Percentiles rank a stretch among this genome's conserved stretches.
phyloP scores from a whole-genome alignment of 30 jellyfish, hydroid and myxozoan genomes.

The Euphysa ruthae region DNA sequence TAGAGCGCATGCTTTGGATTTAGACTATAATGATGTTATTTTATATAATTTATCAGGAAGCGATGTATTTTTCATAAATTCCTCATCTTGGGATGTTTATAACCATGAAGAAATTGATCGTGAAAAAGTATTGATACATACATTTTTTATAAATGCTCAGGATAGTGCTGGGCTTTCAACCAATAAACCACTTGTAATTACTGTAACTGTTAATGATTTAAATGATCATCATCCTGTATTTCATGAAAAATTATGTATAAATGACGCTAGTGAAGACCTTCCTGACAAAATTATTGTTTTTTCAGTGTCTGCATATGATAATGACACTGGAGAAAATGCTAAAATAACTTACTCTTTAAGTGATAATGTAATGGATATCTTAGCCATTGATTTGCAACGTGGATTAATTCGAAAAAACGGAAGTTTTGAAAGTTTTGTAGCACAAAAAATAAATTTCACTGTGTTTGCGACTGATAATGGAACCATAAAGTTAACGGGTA shows the following conservation, averaged over 20 bases:
- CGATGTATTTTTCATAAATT: too few species aligned
- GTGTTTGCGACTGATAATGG: conserved; percentile 14
- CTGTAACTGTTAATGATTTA: conserved; percentile 3
- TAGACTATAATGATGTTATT: too few species aligned
- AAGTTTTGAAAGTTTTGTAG: not conserved
- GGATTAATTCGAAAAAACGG: not conserved
- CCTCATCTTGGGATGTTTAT: too few species aligned
- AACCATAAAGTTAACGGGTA: too few species aligned
- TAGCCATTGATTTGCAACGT: not conserved
- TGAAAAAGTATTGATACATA: not conserved
- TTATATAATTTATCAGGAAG: too few species aligned
- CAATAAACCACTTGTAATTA: not conserved
- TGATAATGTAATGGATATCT: not conserved
- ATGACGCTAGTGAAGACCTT: conserved; percentile 4
- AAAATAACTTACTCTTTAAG: conserved; percentile 11
- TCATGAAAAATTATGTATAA: not conserved
- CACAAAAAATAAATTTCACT: conserved; percentile 1
- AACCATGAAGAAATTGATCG: conserved; percentile 23
- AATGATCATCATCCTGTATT: conserved; percentile 24
- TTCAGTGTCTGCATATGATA: conserved; percentile 1
- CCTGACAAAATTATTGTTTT: conserved; percentile 5
- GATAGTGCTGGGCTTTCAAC: conserved; percentile 7
- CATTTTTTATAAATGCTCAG: not conserved
- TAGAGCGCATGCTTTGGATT: too few species aligned
- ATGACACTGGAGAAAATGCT: conserved; percentile 16